Evolutionary conservation across 2,113 vertebrate species (phyloP).

Genomic region (Leptobrachium leishanense): DNA sequence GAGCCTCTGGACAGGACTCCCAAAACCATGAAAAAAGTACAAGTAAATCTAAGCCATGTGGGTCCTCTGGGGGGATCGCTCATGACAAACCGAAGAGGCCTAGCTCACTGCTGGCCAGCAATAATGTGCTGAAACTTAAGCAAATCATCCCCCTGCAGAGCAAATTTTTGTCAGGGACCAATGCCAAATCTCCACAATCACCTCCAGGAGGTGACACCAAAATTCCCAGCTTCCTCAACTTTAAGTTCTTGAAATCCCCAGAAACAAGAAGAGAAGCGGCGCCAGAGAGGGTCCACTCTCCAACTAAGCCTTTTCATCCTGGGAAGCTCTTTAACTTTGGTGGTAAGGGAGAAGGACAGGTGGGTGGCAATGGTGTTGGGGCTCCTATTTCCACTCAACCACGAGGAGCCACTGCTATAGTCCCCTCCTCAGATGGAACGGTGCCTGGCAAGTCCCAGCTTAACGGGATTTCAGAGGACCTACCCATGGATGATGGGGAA

Average conservation of each 20-base stretch:
- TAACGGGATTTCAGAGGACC: conserved; percentile 74
- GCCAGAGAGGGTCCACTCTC: conserved; percentile 88
- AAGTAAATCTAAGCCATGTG: conserved; percentile 72
- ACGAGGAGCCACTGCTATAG: conserved; percentile 43
- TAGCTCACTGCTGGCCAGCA: conserved; percentile 90
- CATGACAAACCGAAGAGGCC: conserved; percentile 90
- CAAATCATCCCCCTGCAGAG: conserved; percentile 95
- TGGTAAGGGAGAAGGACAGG: conserved; percentile 64
- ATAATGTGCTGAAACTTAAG: conserved; percentile 94
- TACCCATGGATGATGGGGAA: conserved; percentile 47
- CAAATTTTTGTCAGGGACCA: conserved; percentile 78
- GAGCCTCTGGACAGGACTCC: conserved; percentile 67
- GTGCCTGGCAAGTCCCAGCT: conserved; percentile 70
- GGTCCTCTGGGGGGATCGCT: conserved; percentile 56
- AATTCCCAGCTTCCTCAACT: conserved; percentile 90
- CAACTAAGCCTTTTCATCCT: conserved; percentile 91
- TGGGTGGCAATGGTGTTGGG: conserved; percentile 74
- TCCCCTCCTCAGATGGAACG: conserved; percentile 51
- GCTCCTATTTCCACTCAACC: conserved; percentile 52
- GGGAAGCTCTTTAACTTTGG: conserved; percentile 86
- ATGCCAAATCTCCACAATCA: conserved; percentile 78
- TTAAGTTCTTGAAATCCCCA: conserved; percentile 92
- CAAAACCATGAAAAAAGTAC: conserved; percentile 76
- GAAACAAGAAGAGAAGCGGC: conserved; percentile 79
- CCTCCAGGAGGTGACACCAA: conserved; percentile 86